A percentile compares a stretch with the other conserved stretches of the same genome.
These are phyloP conservation scores for Marmota flaviventris DNA, from an alignment of 2,113 vertebrate genomes.

Conservation along the genomic window DNA sequence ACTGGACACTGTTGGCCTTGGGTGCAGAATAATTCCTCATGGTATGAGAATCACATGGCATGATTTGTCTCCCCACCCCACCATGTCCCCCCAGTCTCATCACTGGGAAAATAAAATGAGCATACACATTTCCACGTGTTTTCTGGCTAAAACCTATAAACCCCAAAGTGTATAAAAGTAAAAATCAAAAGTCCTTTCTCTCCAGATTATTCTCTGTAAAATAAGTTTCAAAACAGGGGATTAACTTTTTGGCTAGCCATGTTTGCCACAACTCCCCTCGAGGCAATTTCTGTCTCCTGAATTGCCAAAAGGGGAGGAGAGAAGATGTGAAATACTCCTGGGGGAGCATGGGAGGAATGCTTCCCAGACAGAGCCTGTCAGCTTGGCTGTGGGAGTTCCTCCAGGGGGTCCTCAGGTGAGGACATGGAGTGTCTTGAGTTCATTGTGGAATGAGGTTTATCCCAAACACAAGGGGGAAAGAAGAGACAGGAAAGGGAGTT, in stretches of 20 bases:
- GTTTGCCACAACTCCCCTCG: not conserved
- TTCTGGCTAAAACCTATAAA: constrained; percentile 58
- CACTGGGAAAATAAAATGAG: not conserved
- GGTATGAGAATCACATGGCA: not conserved
- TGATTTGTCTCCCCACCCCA: not conserved
- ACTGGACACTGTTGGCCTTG: not conserved
- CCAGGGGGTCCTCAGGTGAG: not conserved
- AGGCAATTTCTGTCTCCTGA: not conserved
- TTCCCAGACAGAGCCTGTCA: not conserved
- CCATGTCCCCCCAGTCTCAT: fast-evolving
- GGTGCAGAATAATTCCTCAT: not conserved
- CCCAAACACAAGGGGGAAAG: not conserved
- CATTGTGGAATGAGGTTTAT: not conserved
- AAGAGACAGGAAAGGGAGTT: not conserved
- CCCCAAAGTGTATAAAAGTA: constrained; percentile 20
- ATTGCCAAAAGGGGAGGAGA: not conserved
- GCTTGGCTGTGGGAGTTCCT: not conserved
- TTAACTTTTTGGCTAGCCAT: not conserved
- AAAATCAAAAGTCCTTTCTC: constrained; percentile 33
- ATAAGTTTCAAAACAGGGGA: constrained; percentile 30
- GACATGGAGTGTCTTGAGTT: not conserved
- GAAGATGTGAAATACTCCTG: not conserved
- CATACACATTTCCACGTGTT: constrained; percentile 6
- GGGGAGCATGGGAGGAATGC: not conserved
- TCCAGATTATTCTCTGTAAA: constrained; percentile 18